phyloP scores from a whole-genome alignment of 2,113 vertebrate species.

The Chaenocephalus aceratus region DNA sequence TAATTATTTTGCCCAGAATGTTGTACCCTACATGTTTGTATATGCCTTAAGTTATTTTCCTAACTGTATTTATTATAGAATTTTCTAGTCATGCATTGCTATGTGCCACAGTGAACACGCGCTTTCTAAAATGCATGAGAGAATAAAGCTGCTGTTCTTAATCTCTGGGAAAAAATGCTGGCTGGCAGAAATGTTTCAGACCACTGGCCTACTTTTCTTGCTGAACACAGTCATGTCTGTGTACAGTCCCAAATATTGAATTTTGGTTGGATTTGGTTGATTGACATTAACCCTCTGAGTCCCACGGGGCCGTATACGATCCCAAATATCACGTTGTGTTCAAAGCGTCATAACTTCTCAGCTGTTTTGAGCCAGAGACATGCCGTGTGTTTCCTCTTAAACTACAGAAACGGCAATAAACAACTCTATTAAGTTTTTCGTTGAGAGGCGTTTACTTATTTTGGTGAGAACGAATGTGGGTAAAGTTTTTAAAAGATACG shows the following conservation, averaged over 20 bases:
- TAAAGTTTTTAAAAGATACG: too few species aligned
- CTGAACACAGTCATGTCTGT: neutral
- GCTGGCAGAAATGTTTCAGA: neutral
- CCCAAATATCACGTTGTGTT: too few species aligned
- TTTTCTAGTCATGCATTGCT: neutral
- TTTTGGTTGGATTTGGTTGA: neutral
- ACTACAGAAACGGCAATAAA: too few species aligned
- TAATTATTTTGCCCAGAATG: neutral
- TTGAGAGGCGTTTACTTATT: too few species aligned
- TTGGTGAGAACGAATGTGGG: too few species aligned
- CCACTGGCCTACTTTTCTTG: neutral
- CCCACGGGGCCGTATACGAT: too few species aligned
- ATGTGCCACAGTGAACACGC: too few species aligned
- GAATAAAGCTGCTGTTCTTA: neutral
- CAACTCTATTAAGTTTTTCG: too few species aligned
- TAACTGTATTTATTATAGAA: neutral
- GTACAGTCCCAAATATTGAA: neutral
- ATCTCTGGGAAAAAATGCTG: neutral
- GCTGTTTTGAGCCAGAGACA: too few species aligned
- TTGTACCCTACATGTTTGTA: neutral
- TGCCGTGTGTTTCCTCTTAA: too few species aligned
- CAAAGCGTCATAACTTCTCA: too few species aligned
- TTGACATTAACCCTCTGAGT: too few species aligned
- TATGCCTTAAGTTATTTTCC: neutral
- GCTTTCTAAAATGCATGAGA: neutral